A percentile compares a stretch with the other conserved stretches of the same genome.
These are phyloP conservation scores for Oncopeltus fasciatus DNA, from an alignment of 1,140 invertebrate genomes.

Conservation along the genomic window DNA sequence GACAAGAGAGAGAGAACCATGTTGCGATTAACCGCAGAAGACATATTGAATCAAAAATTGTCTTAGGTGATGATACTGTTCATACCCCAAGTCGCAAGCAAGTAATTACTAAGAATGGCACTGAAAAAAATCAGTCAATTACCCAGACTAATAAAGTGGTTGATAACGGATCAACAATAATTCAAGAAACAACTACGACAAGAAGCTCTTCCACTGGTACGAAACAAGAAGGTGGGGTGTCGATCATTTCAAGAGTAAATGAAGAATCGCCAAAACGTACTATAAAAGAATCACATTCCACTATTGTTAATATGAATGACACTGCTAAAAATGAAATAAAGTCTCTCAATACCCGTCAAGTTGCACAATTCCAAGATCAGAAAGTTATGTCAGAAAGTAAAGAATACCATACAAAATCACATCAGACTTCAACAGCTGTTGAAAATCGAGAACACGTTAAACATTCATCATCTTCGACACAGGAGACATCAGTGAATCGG, in stretches of 20 bases:
- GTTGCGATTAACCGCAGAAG: conserved; percentile 32
- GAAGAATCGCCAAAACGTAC: not conserved
- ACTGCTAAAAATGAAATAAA: not conserved
- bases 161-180: not conserved
- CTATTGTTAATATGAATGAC: not conserved
- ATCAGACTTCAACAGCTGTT: conserved; percentile 4
- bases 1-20: conserved; percentile 30
- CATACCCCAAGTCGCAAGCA: not conserved
- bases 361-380: not conserved
- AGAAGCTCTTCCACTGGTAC: too few species aligned
- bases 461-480: not conserved
- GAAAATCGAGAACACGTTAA: conserved; percentile 13
- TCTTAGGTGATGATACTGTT: conserved; percentile 39
- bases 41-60: conserved; percentile 47
- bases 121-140: not conserved
- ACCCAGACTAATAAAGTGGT: not conserved
- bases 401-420: not conserved
- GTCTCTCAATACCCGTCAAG: not conserved
- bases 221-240: too few species aligned
- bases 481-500: not conserved
- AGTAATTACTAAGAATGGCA: not conserved
- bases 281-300: not conserved
- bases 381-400: not conserved
- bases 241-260: too few species aligned
- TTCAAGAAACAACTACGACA: not conserved